Conservation (phyloP, 2,888 invertebrate species). For the Osedax frankpressi region DNA sequence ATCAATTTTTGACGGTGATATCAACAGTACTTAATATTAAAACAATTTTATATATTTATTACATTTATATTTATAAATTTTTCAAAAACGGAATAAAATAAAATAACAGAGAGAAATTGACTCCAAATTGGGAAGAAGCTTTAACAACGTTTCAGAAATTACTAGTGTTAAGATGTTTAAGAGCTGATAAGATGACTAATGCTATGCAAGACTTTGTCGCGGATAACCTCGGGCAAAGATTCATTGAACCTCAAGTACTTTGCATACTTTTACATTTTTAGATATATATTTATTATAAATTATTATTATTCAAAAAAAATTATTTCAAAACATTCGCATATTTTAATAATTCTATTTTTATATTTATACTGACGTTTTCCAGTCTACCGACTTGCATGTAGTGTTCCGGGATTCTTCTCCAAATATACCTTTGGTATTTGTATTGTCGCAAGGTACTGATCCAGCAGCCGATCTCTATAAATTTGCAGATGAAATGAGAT, state of each 20-base stretch:
- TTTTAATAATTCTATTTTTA: no score
- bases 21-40: no score
- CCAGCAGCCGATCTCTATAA: constrained; percentile 48
- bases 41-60: background rate
- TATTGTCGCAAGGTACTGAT: constrained; percentile 47
- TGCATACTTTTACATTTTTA: no score
- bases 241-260: constrained; percentile 48
- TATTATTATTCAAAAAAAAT: no score
- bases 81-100: background rate
- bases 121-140: constrained; percentile 39
- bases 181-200: constrained; percentile 46
- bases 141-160: constrained; percentile 45
- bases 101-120: constrained; percentile 42
- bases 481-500: constrained; percentile 50
- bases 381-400: constrained; percentile 44
- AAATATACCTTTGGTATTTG: constrained; percentile 47
- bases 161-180: constrained; percentile 42
- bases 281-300: no score
- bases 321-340: no score
- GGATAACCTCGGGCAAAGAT: constrained; percentile 44
- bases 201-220: constrained; percentile 50
- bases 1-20: background rate
- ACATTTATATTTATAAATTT: background rate
- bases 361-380: constrained; percentile 18
- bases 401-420: constrained; percentile 48